Evolutionary conservation across 2,113 vertebrate species (phyloP).

Genomic region (Dicrurus megarhynchus): DNA sequence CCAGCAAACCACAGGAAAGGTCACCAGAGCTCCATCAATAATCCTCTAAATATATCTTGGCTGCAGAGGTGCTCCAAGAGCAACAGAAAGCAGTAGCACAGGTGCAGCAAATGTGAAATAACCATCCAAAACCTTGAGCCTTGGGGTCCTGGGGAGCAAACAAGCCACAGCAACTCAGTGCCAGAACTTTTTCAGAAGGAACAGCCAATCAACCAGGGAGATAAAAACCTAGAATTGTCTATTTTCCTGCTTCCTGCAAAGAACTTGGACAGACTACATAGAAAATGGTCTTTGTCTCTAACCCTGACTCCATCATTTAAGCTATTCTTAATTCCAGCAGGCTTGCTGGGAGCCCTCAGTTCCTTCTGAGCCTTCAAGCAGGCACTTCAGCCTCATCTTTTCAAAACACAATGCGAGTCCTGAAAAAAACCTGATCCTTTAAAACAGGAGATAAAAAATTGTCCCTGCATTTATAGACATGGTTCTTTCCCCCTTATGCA

Average conservation of each 20-base stretch:
- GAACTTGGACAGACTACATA: neutral
- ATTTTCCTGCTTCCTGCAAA: neutral
- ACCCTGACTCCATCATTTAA: neutral
- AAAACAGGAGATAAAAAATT: fast-evolving
- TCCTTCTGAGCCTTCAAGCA: neutral
- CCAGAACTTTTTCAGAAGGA: neutral
- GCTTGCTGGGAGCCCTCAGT: neutral
- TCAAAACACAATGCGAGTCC: fast-evolving
- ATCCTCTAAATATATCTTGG: neutral
- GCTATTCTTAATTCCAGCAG: neutral
- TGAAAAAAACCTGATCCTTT: neutral
- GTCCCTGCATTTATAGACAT: fast-evolving
- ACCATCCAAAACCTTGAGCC: neutral
- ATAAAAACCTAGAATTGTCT: neutral
- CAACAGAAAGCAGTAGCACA: neutral
- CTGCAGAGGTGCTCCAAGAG: neutral
- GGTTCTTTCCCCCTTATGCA: fast-evolving
- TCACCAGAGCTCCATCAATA: neutral
- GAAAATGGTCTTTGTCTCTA: neutral
- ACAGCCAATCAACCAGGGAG: neutral
- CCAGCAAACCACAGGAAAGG: neutral
- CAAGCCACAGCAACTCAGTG: neutral
- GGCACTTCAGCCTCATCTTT: neutral
- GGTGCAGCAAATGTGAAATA: fast-evolving
- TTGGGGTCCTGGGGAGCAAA: neutral